phyloP scores from a whole-genome alignment of 2,797 vertebrate genomes.

The Lepidocolaptes lacrymiger region DNA sequence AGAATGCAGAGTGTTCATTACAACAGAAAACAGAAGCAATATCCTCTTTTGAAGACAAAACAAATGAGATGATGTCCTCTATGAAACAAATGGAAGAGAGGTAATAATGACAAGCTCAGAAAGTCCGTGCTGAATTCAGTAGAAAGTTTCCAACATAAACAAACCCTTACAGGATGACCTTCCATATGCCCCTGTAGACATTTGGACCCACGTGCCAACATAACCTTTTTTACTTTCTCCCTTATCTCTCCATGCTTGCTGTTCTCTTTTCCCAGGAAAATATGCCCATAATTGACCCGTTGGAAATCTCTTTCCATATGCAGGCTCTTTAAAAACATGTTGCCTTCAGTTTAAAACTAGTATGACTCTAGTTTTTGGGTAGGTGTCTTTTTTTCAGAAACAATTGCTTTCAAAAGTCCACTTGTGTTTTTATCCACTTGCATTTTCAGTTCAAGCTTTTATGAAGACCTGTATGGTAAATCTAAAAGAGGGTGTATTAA shows the following conservation, averaged over 20 bases:
- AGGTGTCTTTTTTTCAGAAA: background rate
- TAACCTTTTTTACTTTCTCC: background rate
- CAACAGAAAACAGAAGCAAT: conserved; percentile 87
- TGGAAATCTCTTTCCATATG: background rate
- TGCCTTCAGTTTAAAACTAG: background rate
- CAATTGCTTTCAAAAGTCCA: background rate
- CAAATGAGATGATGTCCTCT: conserved; percentile 84
- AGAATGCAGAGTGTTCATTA: conserved; percentile 85
- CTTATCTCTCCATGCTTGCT: background rate
- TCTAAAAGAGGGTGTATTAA: background rate
- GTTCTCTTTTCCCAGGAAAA: background rate
- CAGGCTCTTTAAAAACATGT: background rate
- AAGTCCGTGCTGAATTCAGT: background rate
- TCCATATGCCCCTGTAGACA: background rate
- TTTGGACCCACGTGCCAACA: background rate
- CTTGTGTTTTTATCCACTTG: background rate
- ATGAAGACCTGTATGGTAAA: background rate
- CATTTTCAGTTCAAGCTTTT: background rate
- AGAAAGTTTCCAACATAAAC: background rate
- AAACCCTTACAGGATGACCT: background rate
- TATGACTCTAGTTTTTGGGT: background rate
- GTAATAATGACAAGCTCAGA: conserved; percentile 59
- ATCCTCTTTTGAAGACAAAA: conserved; percentile 86
- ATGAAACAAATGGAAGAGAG: conserved; percentile 88
- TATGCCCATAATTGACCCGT: background rate